Evolutionary conservation across 2,797 vertebrate genomes (phyloP), one percentile per base, ranked within the genome.

Genomic region (Manis pentadactyla): DNA sequence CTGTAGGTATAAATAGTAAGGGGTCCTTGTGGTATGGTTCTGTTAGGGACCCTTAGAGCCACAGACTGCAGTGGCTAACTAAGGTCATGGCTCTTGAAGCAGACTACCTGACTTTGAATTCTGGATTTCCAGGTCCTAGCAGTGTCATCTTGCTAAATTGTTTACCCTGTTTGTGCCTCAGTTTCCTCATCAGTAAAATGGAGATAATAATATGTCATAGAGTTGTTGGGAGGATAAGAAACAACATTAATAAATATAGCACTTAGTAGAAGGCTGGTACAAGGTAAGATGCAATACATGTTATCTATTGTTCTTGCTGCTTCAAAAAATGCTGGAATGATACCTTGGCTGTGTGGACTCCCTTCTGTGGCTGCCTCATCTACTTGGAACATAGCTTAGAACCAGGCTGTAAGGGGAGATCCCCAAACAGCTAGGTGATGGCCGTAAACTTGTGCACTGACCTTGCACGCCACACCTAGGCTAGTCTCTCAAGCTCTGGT

Each of bases 381-480:
- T 18, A 8, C 68, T 53, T 61, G 93, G 71, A 71, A 34, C 11
- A 13, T 10, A 66, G 55, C 59, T 85, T 37, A 88, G 68, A 86
- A 79, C 10, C 3, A 23, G 77, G 53, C 10, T 34, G 68, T 8
- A 27, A 2, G 1, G 27, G 29, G 15, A 51, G 39, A 49, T 51
- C 25, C 29, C 1, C 1, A 81, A 51, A 71, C 1, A 61, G 34
- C 77, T 64, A 7, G 14, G 18, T 1, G 51, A 3, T 55, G 85
- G 10, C 51, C 82, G 34, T 17, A 42, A 18, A 14, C 42, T 39
- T 39, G 25, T 23, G 23, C 46, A 42, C 8, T 17, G 39, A 55
- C 11, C 6, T 2, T 19, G n/a, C n/a, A 11, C 37, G 19, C 39
- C 15, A 7, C 7, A 10, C 23, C 13, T 0, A 4, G 59, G 23